phyloP scores from a whole-genome alignment of 2,888 invertebrate genomes.

The Neoascia interrupta region DNA sequence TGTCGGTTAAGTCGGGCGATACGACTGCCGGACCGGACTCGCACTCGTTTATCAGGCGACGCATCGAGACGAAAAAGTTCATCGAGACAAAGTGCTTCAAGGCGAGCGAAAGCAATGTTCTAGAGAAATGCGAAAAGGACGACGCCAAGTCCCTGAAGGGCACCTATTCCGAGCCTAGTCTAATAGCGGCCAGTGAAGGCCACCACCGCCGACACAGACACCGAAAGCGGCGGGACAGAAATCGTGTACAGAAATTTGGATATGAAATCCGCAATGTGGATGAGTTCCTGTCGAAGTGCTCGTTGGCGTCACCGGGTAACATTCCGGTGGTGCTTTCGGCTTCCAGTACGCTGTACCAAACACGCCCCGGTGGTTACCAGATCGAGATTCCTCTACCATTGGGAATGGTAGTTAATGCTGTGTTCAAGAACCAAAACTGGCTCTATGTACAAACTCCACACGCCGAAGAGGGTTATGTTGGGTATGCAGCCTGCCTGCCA shows the following conservation, averaged over 20 bases:
- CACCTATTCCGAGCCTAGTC: slow-evolving; percentile 78
- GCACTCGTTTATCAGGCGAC: slow-evolving; percentile 41
- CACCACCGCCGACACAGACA: slow-evolving; percentile 77
- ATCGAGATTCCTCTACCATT: slow-evolving; percentile 86
- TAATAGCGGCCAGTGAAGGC: slow-evolving; percentile 77
- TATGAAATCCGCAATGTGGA: slow-evolving; percentile 91
- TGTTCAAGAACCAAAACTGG: slow-evolving; percentile 92
- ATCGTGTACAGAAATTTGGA: slow-evolving; percentile 82
- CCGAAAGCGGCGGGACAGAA: slow-evolving; percentile 77
- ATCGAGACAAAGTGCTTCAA: slow-evolving; percentile 58
- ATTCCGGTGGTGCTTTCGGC: slow-evolving; percentile 91
- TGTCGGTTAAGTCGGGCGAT: slow-evolving; percentile 70
- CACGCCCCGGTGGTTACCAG: slow-evolving; percentile 85
- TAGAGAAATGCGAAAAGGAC: slow-evolving; percentile 70
- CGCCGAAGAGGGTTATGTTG: slow-evolving; percentile 90
- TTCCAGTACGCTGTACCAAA: slow-evolving; percentile 87
- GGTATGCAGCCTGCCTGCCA: slow-evolving; percentile 88
- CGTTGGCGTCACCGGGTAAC: slow-evolving; percentile 89
- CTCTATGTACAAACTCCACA: slow-evolving; percentile 92
- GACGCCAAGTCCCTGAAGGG: slow-evolving; percentile 75
- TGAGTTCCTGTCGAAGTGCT: slow-evolving; percentile 88
- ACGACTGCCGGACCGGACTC: slow-evolving; percentile 72
- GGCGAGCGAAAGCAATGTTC: slow-evolving; percentile 65
- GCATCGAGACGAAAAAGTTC: slow-evolving; percentile 56
- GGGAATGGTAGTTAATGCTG: slow-evolving; percentile 92